Evolutionary conservation across 1,140 invertebrate species (phyloP).

Genomic region (Megathymus violae): DNA sequence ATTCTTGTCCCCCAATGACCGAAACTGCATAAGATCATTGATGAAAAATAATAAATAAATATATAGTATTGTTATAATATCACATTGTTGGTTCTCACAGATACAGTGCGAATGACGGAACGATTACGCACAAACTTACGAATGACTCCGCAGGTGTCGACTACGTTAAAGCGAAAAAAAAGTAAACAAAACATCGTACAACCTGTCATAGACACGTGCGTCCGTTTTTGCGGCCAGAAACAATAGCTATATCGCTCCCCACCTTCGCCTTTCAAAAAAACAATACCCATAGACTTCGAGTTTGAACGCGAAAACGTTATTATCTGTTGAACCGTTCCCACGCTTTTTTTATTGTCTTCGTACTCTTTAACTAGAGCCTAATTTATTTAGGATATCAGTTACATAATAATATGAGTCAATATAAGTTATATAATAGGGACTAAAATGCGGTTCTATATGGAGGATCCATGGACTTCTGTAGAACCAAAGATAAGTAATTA

Average conservation of each 20-base stretch:
- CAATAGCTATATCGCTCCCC: slow-evolving; percentile 52
- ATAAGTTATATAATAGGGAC: too few species aligned
- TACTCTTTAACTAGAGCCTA: background rate
- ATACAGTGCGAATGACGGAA: slow-evolving; percentile 54
- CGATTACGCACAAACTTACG: slow-evolving; percentile 49
- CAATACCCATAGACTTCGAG: slow-evolving; percentile 49
- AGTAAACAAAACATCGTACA: slow-evolving; percentile 59
- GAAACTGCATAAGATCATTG: too few species aligned
- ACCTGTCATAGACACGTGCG: slow-evolving; percentile 73
- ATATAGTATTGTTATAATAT: too few species aligned
- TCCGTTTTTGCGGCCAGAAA: slow-evolving; percentile 65
- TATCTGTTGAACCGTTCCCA: slow-evolving; percentile 56
- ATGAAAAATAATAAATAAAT: too few species aligned
- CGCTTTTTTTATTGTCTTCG: slow-evolving; percentile 36
- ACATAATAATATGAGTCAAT: background rate
- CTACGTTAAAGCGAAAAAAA: slow-evolving; percentile 50
- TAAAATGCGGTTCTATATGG: too few species aligned
- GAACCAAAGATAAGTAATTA: too few species aligned
- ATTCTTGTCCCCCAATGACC: too few species aligned
- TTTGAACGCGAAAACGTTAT: slow-evolving; percentile 51
- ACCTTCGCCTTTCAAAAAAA: slow-evolving; percentile 45
- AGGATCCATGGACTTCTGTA: too few species aligned
- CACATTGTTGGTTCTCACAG: slow-evolving; percentile 43
- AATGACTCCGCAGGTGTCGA: slow-evolving; percentile 68
- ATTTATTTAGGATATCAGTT: background rate